Evolutionary conservation across 2,113 vertebrate species (phyloP).

Genomic region (Phasianus colchicus): DNA sequence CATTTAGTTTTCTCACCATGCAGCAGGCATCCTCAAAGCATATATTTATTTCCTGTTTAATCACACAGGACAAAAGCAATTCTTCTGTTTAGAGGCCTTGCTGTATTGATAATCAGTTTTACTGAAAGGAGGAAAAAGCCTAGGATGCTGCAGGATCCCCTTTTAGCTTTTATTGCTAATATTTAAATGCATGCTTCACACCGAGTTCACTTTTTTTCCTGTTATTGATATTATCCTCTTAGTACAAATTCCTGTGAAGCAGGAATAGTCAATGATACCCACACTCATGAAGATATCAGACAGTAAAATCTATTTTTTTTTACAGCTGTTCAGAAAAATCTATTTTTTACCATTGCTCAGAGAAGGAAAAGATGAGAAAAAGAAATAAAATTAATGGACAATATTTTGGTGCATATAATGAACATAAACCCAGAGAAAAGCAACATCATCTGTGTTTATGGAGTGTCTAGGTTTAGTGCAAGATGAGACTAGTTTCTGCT

Average conservation of each 20-base stretch:
- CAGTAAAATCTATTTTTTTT: background rate
- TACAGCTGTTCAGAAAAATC: background rate
- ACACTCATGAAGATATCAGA: background rate
- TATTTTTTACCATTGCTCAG: background rate
- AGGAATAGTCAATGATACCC: background rate
- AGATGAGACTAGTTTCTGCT: background rate
- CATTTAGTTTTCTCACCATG: background rate
- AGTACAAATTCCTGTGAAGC: background rate
- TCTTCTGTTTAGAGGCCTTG: background rate
- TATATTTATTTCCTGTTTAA: background rate
- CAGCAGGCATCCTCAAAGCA: background rate
- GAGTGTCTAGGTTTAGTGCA: background rate
- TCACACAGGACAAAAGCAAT: background rate
- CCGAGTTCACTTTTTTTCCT: background rate
- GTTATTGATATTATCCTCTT: background rate
- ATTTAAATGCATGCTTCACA: background rate
- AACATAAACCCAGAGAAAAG: background rate
- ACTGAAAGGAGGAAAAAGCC: background rate
- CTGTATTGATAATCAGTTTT: background rate
- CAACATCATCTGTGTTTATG: background rate
- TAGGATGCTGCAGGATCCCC: background rate
- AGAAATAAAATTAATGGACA: background rate
- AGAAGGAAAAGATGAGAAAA: background rate
- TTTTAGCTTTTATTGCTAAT: background rate
- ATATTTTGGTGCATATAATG: background rate